Percentiles rank a stretch among this genome's conserved stretches.
Conservation (phyloP, 2,797 vertebrate genomes). For the Tamandua tetradactyla region DNA sequence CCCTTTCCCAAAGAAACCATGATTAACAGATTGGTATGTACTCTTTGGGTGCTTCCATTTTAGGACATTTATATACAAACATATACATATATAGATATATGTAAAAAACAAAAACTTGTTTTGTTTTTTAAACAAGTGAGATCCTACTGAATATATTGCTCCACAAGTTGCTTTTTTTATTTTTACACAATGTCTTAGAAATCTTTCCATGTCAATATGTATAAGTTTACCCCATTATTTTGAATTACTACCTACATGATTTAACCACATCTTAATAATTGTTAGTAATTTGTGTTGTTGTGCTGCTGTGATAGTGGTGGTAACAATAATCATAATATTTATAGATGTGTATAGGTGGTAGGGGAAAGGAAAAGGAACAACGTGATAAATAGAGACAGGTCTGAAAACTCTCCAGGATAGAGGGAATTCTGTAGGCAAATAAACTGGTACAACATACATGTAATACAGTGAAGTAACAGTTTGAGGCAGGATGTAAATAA, state of each 20-base stretch:
- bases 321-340: neutral
- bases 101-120: too few relatives aligned
- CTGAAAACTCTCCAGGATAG: neutral
- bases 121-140: neutral
- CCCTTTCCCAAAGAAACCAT: neutral
- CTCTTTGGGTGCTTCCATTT: neutral
- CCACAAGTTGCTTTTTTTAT: neutral
- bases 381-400: neutral
- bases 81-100: neutral
- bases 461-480: neutral
- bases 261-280: neutral
- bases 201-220: neutral
- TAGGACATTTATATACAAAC: neutral
- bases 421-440: neutral
- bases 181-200: neutral
- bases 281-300: neutral
- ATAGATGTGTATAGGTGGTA: neutral
- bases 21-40: neutral
- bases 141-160: neutral
- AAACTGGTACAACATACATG: neutral
- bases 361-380: neutral
- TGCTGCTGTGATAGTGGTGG: neutral
- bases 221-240: neutral
- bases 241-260: neutral
- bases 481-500: neutral